Percentiles rank a stretch among this genome's conserved stretches.
Evolutionary conservation across 2,113 vertebrate genomes (phyloP).

Genomic region (Pelmatolapia mariae): DNA sequence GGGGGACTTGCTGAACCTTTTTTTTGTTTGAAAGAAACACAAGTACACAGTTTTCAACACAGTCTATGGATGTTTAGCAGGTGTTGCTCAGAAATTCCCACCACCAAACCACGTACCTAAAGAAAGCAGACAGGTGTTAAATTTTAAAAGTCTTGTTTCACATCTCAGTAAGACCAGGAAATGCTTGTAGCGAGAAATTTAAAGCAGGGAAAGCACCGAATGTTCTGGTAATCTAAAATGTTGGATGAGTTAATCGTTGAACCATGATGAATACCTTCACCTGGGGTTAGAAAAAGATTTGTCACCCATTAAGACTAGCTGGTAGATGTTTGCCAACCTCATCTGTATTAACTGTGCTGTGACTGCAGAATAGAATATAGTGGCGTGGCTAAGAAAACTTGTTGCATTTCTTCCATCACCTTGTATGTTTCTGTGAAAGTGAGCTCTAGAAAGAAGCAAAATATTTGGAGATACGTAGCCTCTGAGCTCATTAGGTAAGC

Average conservation of each 20-base stretch:
- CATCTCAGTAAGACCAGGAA: neutral
- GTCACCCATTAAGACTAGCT: neutral
- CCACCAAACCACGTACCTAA: accelerated
- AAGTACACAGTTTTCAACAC: neutral
- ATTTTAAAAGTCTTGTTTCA: neutral
- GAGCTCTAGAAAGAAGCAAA: neutral
- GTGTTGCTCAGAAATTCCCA: neutral
- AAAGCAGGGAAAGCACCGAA: neutral
- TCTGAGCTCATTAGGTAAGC: neutral
- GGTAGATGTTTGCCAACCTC: neutral
- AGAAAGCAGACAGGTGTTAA: neutral
- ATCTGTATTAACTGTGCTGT: neutral
- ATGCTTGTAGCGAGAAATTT: neutral
- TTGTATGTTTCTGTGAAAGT: neutral
- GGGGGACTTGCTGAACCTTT: conserved; percentile 4
- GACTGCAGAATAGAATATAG: neutral
- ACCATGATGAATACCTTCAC: neutral
- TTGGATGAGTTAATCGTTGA: neutral
- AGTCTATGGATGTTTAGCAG: neutral
- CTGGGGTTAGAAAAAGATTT: neutral
- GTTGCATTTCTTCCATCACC: neutral
- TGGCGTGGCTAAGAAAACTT: too few species aligned
- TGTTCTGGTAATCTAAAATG: neutral
- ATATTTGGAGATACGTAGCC: neutral
- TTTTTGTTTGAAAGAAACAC: neutral